These are phyloP conservation scores for Lasioglossum figueresi DNA, from an alignment of 2,888 invertebrate genomes.

Conservation along the genomic window DNA sequence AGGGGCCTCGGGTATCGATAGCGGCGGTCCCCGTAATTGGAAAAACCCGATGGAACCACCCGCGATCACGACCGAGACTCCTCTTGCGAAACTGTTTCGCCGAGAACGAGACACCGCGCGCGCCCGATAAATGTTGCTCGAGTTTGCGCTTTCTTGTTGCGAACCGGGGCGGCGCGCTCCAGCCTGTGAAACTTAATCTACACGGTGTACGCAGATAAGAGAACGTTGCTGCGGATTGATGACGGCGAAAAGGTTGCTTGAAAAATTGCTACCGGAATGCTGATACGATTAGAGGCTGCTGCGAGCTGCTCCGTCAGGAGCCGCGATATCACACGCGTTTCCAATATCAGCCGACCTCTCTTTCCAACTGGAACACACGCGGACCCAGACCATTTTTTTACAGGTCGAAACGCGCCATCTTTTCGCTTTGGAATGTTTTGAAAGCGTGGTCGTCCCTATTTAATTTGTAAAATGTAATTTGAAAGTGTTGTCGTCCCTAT, in stretches of 20 bases:
- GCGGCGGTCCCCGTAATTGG: conserved; percentile 23
- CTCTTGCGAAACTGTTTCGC: conserved; percentile 34
- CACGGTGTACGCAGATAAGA: neutral
- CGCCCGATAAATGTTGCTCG: conserved; percentile 35
- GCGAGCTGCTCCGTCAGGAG: neutral
- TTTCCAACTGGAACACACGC: neutral
- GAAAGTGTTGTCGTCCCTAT: too few relatives aligned
- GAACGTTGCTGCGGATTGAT: neutral
- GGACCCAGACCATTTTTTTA: neutral
- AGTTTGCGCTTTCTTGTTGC: conserved; percentile 26
- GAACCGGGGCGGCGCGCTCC: neutral
- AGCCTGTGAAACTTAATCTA: conserved; percentile 12
- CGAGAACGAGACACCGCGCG: conserved; percentile 23
- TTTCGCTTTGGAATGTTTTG: too few relatives aligned
- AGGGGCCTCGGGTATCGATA: conserved; percentile 31
- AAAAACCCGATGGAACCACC: conserved; percentile 45
- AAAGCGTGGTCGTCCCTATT: too few relatives aligned
- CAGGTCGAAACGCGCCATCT: neutral
- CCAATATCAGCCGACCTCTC: neutral
- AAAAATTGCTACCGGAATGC: conserved; percentile 5
- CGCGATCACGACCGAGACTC: conserved; percentile 9
- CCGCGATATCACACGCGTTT: neutral
- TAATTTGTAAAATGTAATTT: too few relatives aligned
- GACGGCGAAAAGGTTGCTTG: neutral
- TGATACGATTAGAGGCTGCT: neutral